These are phyloP conservation scores for Phoxinus dragarum DNA, from an alignment of 2,797 vertebrate genomes.

Conservation along the genomic window DNA sequence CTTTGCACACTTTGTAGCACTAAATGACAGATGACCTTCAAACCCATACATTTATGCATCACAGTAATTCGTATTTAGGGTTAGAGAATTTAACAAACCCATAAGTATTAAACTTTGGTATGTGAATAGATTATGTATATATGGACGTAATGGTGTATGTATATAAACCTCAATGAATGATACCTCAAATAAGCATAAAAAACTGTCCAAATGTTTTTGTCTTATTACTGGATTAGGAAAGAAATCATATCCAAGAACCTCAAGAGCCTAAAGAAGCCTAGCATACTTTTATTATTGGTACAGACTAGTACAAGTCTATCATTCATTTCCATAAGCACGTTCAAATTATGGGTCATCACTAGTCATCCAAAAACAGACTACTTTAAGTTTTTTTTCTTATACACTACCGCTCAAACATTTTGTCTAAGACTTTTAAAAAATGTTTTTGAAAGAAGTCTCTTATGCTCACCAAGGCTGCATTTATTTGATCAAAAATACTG, in stretches of 20 bases:
- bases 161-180: neutral
- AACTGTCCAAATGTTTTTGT: neutral
- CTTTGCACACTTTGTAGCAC: slow-evolving; percentile 4
- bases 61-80: neutral
- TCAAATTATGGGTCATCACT: neutral
- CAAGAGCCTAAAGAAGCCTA: neutral
- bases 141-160: neutral
- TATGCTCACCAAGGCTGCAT: neutral
- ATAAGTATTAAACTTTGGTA: neutral
- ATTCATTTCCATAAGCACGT: neutral
- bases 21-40: slow-evolving; percentile 1
- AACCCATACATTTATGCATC: neutral
- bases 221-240: neutral
- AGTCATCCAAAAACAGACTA: neutral
- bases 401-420: neutral
- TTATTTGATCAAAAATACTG: neutral
- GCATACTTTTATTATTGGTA: neutral
- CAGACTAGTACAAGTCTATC: neutral
- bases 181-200: neutral
- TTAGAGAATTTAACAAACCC: neutral
- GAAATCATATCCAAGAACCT: neutral
- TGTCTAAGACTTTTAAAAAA: neutral
- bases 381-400: neutral
- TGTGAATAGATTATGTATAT: neutral
- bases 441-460: neutral